Percentiles rank a stretch among this genome's conserved stretches.
phyloP scores from a whole-genome alignment of 2,888 invertebrate genomes.

The Pherbina coryleti region DNA sequence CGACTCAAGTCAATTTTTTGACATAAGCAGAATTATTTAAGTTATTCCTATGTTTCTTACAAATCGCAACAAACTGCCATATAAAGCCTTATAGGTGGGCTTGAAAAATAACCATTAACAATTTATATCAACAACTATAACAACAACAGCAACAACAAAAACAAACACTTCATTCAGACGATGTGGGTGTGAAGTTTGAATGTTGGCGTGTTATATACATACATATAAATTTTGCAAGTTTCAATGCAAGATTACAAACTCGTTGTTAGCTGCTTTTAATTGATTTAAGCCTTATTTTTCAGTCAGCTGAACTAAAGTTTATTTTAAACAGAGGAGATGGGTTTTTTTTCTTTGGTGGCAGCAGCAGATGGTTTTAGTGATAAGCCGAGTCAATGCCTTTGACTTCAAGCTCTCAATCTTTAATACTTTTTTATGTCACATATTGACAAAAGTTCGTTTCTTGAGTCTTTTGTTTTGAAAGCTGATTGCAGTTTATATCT shows the following conservation, averaged over 20 bases:
- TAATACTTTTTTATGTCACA: too few species aligned
- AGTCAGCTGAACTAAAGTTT: too few species aligned
- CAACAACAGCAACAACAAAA: neutral
- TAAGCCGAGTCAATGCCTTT: too few species aligned
- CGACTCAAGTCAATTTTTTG: neutral
- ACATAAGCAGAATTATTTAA: neutral
- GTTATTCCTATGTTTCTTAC: neutral
- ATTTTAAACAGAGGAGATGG: too few species aligned
- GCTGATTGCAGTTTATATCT: neutral
- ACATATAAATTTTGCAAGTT: too few species aligned
- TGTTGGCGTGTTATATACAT: neutral
- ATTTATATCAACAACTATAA: too few species aligned
- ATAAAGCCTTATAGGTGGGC: neutral
- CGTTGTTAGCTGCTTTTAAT: too few species aligned
- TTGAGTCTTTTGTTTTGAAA: constrained; percentile 51
- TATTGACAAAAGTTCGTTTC: constrained; percentile 50
- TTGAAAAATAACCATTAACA: neutral
- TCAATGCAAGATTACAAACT: too few species aligned
- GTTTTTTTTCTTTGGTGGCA: too few species aligned
- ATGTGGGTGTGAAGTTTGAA: neutral
- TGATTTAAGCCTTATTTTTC: too few species aligned
- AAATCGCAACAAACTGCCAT: neutral
- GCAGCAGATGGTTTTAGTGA: too few species aligned
- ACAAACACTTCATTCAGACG: neutral
- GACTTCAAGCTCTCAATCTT: too few species aligned